Evolutionary conservation across 2,113 vertebrate genomes (phyloP).

Genomic region (Agelaius phoeniceus): DNA sequence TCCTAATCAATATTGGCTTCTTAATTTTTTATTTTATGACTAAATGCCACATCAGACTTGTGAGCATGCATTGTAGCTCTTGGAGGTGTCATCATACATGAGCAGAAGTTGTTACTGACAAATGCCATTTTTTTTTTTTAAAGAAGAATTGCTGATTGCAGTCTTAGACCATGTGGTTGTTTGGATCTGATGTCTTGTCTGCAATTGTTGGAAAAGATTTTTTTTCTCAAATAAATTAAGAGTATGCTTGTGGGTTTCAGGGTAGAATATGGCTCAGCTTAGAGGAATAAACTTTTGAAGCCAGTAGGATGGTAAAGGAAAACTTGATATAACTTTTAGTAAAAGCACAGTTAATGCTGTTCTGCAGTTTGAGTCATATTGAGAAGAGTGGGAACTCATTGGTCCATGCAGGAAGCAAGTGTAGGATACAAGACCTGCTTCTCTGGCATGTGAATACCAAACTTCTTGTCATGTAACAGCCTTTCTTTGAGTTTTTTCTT

Average conservation of each 20-base stretch:
- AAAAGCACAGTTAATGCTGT: rapidly evolving
- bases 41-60: not conserved
- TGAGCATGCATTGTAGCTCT: not conserved
- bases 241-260: not conserved
- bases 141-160: not conserved
- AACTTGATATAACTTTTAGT: not conserved
- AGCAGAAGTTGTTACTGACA: not conserved
- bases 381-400: not conserved
- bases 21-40: not conserved
- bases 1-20: not conserved
- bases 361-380: not conserved
- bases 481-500: not conserved
- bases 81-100: not conserved
- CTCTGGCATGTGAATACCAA: not conserved
- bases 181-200: not conserved
- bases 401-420: not conserved
- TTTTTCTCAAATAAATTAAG: not conserved
- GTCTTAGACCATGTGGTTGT: not conserved
- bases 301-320: not conserved
- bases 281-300: not conserved
- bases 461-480: not conserved
- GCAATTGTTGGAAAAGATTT: not conserved
- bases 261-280: not conserved
- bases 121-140: not conserved
- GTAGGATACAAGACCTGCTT: not conserved